Evolutionary conservation across 1,140 invertebrate genomes (phyloP), one percentile per base, ranked within the genome.

Genomic region (Carcinoscorpius rotundicauda): DNA sequence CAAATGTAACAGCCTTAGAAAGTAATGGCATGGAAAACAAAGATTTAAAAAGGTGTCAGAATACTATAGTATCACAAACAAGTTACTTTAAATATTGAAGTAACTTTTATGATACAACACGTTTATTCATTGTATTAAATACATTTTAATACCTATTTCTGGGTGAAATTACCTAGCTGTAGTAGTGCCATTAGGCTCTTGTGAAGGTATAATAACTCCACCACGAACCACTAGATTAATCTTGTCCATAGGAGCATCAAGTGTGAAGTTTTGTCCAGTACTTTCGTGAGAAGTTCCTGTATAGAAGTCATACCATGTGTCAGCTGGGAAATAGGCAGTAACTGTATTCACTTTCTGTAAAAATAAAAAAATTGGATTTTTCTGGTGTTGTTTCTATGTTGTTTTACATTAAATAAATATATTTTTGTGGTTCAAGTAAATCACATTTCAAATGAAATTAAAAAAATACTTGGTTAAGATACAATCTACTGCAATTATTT

Each of bases 221-320:
- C 76, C 79, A 61, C 76, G 69, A 3, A 80, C 61, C 65, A 76
- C 75, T 5, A 80, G 63, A 5, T 74, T 73, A n/a, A 79, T 78
- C 52, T 69, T 69, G 51, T 75, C 71, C 48, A 72, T 59, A 3
- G 68, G 66, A 49, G 72, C 70, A 6, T 57, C 5, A 4, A 75
- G 11, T 55, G 5, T 61, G 48, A 60, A 55, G 49, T 59, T 3
- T 56, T 60, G 51, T 29, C 65, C 69, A 10, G 29, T 59, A 8
- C 58, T 68, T 6, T 51, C 49, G 10, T 60, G 51, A 57, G 29
- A 50, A 11, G 64, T 53, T 10, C 64, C 60, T 49, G 63, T 66
- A 52, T 70, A 66, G 59, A 66, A 70, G 53, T 72, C 71, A 67
- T 70, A 72, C 71, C 71, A 71, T 6, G 63, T 52, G 11, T 58